Base-by-base conservation (phyloP, 2,888 invertebrate genomes). In the Scaptomyza tumidula region DNA sequence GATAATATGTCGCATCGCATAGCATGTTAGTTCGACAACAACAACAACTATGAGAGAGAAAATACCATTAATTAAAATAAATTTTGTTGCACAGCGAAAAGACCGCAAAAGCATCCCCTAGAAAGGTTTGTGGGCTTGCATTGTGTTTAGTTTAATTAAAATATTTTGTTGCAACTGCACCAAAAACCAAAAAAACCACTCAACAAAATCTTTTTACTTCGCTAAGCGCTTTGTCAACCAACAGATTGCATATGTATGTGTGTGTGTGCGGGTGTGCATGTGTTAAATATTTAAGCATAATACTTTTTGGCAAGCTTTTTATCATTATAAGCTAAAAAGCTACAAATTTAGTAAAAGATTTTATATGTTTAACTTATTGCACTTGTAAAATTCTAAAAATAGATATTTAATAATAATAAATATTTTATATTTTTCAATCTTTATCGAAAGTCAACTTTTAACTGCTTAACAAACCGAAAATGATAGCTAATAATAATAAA, bases 1-100 rank as follows among this genome's bases (percentile, higher is more conserved):
- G 59, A 57, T 55, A 77, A 33, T 67, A 19, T 44, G 48, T 44
- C 48, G 44, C 35, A 69, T 33, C 35, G 33, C 9, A n/a, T n/a
- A n/a, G n/a, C n/a, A n/a, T n/a, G n/a, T n/a, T n/a, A n/a, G n/a
- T n/a, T n/a, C n/a, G n/a, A n/a, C n/a, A n/a, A n/a, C n/a, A 33
- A 33, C 33, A 19, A 43, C 13, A 6, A 19, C 59, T 50, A 31
- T n/a, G n/a, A 27, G n/a, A n/a, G 27, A 43, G 29, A 57, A 41
- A 73, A 68, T 73, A 39, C 11, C 63, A 69, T 73, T 75, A 78
- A 75, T 75, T 78, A 75, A 78, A 73, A 68, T 57, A 61, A 37
- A 73, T 48, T 58, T 62, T 59, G 11, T 14, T 24, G 50, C 46
- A 39, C 53, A 29, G 31, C 54, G 43, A 64, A 64, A 33, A 29